Evolutionary conservation across 2,888 invertebrate species (phyloP).

Genomic region (Drosophila multiciliata): DNA sequence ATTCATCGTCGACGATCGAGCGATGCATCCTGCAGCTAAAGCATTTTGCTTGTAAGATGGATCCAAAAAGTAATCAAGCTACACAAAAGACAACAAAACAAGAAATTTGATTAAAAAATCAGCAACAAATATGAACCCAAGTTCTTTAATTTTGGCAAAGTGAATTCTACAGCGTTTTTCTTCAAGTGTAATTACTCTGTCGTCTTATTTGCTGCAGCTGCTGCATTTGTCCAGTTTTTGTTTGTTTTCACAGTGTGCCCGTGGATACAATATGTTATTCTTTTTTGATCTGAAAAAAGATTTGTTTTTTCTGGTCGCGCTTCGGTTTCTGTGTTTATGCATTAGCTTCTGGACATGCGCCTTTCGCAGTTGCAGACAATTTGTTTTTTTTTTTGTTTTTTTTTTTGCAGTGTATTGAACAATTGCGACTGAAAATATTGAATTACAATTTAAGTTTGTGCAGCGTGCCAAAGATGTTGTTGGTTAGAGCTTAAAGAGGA

Average conservation of each 20-base stretch:
- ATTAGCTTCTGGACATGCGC: conserved; percentile 48
- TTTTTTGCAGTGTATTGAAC: conserved; percentile 24
- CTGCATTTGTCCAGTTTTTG: conserved; percentile 39
- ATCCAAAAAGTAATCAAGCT: conserved; percentile 83
- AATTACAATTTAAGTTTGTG: conserved; percentile 32
- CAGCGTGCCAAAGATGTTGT: conserved; percentile 15
- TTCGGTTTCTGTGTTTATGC: conserved; percentile 4
- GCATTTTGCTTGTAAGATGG: conserved; percentile 76
- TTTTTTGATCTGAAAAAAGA: conserved; percentile 52
- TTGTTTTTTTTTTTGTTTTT: conserved; percentile 18
- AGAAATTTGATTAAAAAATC: neutral
- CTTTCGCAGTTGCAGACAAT: conserved; percentile 16
- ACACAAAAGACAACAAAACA: neutral
- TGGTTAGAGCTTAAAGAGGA: conserved; percentile 1
- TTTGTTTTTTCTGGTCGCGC: conserved; percentile 78
- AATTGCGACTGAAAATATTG: conserved; percentile 41
- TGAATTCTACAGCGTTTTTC: neutral
- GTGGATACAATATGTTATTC: conserved; percentile 33
- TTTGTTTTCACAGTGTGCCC: conserved; percentile 66
- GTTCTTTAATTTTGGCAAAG: neutral
- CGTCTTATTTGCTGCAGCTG: conserved; percentile 42
- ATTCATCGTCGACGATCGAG: conserved; percentile 45
- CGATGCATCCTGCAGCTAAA: conserved; percentile 68
- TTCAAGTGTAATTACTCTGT: neutral
- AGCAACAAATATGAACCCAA: neutral